Evolutionary conservation across 2,888 invertebrate species (phyloP), one percentile per base, ranked within the genome.

Genomic region (Deilephila elpenor): DNA sequence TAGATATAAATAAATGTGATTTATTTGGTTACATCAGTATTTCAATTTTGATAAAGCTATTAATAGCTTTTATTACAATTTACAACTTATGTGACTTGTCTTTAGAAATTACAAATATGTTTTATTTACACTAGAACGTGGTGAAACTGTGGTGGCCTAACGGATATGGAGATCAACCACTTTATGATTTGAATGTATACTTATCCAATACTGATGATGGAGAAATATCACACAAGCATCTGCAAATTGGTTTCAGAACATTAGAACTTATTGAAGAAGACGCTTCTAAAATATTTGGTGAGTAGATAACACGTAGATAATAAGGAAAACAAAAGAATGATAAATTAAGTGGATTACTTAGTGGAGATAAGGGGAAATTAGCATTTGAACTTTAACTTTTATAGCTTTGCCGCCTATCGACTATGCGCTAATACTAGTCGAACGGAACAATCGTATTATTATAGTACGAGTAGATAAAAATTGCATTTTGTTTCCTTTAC

Each of bases 141-240:
- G 79, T 94, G 32, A 86, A 89, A 17, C 78, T 95, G 29, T 99
- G 99, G 99, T 99, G 99, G 99, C 99, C 99, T 0, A 99, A 98
- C 90, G 99, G 98, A 32, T 97, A 96, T 83, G 99, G 99, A 1
- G 88, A 95, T 0, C 98, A 98, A 86, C 95, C 95, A 0, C 91
- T 99, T 5, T 99, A 99, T 85, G 90, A 95, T 7, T 85, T 98
- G 70, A 92, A 92, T 73, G 93, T 96, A 0, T 92, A 92, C 0
- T 95, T 96, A 60, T 83, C 79, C 20, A 90, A 87, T 34, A 75
- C 89, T 59, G 81, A 82, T 0, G 82, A 84, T 34, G 79, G 90
- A 1, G 91, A 95, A 74, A 77, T 81, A 6, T 88, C 89, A 19
- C 82, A 84, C 20, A 96, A 96, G 85, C 92, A 90, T n/a, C 82